phyloP scores from a whole-genome alignment of 2,113 vertebrate species.

The Gobius niger region DNA sequence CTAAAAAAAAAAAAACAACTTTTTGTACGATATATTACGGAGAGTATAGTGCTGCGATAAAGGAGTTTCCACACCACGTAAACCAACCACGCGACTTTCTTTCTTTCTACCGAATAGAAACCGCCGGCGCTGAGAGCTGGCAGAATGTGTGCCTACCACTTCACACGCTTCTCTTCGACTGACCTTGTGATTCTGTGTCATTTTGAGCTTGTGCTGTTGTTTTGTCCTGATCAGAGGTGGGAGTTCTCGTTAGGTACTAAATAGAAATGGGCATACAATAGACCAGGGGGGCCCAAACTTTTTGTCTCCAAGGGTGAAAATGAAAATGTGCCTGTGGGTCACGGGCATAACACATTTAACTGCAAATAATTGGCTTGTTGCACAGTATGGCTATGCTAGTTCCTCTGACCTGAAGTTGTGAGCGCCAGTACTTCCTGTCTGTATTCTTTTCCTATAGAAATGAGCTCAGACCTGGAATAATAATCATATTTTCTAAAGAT shows the following conservation, averaged over 20 bases:
- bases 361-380: too few species aligned
- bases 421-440: too few species aligned
- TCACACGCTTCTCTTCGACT: constrained; percentile 38
- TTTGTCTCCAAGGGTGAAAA: too few species aligned
- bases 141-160: constrained; percentile 66
- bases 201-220: constrained; percentile 9
- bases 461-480: too few species aligned
- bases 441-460: too few species aligned
- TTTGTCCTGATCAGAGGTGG: neutral
- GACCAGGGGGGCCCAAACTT: too few species aligned
- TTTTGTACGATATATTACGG: constrained; percentile 25
- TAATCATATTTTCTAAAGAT: too few species aligned
- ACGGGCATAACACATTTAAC: too few species aligned
- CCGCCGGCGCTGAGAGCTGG: constrained; percentile 54
- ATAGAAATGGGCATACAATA: too few species aligned
- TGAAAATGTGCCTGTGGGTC: too few species aligned
- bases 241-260: neutral
- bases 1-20: constrained; percentile 17
- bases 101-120: constrained; percentile 53
- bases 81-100: constrained; percentile 27
- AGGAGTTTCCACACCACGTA: constrained; percentile 27
- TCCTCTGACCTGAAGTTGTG: too few species aligned
- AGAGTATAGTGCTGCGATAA: constrained; percentile 12
- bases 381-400: too few species aligned
- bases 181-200: constrained; percentile 45